Evolutionary conservation across 2,113 vertebrate genomes (phyloP).

Genomic region (Cygnus buccinator): DNA sequence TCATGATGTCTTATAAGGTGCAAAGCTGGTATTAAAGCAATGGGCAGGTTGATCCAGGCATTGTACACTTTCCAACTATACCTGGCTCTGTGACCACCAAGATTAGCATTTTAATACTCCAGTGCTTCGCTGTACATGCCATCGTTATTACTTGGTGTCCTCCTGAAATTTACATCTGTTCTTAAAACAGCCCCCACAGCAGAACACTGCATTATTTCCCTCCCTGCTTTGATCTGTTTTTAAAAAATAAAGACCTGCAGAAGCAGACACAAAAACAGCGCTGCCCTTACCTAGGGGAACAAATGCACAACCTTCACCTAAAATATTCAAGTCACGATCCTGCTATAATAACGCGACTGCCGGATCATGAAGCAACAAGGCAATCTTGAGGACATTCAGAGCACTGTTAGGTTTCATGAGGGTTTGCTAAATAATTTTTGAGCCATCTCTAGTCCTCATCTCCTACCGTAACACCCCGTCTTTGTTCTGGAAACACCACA

Average conservation of each 20-base stretch:
- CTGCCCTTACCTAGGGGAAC: neutral
- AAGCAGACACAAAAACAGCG: neutral
- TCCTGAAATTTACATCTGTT: neutral
- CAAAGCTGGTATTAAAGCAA: neutral
- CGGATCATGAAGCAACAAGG: neutral
- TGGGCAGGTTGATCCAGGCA: neutral
- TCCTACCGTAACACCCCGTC: fast-evolving
- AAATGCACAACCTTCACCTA: neutral
- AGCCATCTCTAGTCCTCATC: neutral
- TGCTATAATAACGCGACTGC: neutral
- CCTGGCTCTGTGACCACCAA: neutral
- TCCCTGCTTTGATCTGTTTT: neutral
- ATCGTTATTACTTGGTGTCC: fast-evolving
- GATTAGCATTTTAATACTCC: neutral
- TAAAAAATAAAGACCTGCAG: neutral
- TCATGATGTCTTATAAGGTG: neutral
- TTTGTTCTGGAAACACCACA: neutral
- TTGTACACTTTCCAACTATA: neutral
- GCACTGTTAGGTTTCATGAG: neutral
- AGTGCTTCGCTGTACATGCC: neutral
- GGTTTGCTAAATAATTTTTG: neutral
- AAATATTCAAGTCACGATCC: neutral
- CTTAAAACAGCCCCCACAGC: neutral
- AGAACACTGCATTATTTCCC: neutral
- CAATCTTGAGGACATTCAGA: neutral